phyloP scores from a whole-genome alignment of 2,797 vertebrate species.

The Phrynocephalus guinanensis region DNA sequence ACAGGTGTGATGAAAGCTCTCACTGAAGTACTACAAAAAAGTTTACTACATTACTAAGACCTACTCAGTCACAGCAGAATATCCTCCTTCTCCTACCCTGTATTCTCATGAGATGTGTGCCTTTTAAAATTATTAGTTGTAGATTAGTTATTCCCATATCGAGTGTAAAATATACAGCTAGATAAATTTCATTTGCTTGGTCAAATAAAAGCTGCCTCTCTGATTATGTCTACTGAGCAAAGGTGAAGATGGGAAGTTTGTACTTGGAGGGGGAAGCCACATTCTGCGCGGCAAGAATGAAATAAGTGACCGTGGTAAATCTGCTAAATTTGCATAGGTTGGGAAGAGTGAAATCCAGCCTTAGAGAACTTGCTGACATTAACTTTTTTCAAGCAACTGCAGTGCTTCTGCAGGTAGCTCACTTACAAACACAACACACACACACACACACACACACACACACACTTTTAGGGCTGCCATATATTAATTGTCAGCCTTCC shows the following conservation, averaged over 20 bases:
- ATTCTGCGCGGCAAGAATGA: neutral
- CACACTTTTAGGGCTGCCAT: neutral
- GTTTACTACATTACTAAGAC: conserved; percentile 9
- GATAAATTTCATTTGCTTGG: neutral
- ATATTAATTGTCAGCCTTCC: neutral
- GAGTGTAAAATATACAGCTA: neutral
- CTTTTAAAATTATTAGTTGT: neutral
- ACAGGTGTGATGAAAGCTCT: neutral
- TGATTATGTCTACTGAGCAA: neutral
- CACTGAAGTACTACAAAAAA: conserved; percentile 18
- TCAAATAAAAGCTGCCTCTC: neutral
- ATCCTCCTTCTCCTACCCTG: fast-evolving
- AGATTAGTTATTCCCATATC: neutral
- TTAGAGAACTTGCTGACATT: neutral
- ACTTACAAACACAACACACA: neutral
- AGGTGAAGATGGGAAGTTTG: neutral
- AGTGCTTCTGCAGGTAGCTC: neutral
- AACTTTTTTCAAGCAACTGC: neutral
- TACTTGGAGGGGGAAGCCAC: neutral
- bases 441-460: neutral
- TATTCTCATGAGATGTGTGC: neutral
- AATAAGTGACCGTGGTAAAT: neutral
- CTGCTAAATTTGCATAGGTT: neutral
- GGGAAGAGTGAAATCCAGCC: neutral
- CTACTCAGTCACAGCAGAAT: conserved; percentile 16